phyloP scores from a whole-genome alignment of 2,888 invertebrate genomes.

The Patella pellucida region DNA sequence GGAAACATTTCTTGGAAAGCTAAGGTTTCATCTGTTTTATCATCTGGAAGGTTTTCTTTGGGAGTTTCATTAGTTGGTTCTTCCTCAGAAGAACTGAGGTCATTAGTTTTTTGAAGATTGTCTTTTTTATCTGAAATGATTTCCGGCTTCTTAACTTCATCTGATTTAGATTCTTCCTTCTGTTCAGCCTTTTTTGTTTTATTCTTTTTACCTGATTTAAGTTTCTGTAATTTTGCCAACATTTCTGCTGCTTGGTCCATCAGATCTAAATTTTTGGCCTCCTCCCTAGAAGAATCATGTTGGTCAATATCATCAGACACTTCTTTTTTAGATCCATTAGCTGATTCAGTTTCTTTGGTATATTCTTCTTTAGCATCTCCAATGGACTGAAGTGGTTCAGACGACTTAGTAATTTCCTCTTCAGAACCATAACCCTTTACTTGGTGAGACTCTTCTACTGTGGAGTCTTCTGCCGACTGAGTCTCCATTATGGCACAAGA shows the following conservation, averaged over 20 bases:
- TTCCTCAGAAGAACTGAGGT: neutral
- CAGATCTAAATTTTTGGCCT: neutral
- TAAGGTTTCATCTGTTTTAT: conserved; percentile 18
- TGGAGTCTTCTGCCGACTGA: neutral
- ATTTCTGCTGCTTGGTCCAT: conserved; percentile 11
- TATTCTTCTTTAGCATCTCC: too few species aligned
- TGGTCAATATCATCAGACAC: too few species aligned
- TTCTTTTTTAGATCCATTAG: too few species aligned
- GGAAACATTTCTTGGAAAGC: neutral
- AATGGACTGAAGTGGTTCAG: neutral
- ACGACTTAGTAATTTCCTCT: neutral
- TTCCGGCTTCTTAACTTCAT: neutral
- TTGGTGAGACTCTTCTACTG: neutral
- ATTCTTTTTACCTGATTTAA: neutral
- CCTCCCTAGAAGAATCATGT: too few species aligned
- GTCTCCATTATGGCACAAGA: too few species aligned
- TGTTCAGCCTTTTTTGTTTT: neutral
- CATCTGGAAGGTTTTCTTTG: conserved; percentile 26
- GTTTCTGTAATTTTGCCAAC: neutral
- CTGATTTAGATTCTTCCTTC: neutral
- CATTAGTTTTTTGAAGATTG: neutral
- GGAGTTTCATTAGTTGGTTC: conserved; percentile 24
- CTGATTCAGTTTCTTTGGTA: too few species aligned
- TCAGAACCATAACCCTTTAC: neutral
- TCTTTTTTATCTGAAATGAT: neutral